Evolutionary conservation across 2,888 invertebrate genomes (phyloP), one percentile per base, ranked within the genome.

Genomic region (Tineola bisselliella): DNA sequence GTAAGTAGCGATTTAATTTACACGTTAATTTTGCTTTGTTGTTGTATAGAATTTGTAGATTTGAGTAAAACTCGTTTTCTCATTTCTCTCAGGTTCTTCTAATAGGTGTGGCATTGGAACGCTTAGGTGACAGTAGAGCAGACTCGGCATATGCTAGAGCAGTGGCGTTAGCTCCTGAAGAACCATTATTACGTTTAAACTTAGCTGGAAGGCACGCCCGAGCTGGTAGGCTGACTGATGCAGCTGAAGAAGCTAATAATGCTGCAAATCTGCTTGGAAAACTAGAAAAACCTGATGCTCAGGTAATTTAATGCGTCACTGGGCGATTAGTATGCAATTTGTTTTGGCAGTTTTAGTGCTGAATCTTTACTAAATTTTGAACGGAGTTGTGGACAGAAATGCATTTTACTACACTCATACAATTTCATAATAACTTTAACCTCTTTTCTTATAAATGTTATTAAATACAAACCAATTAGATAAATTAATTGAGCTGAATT

Each of bases 61-160:
- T n/a, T n/a, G n/a, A n/a, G n/a, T n/a, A n/a, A n/a, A n/a, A n/a
- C n/a, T n/a, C n/a, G n/a, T 25, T 25, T 4, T 4, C 6, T 4
- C 11, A 38, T 38, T 38, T 10, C 10, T 19, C 61, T 59, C 65
- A 87, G 86, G 78, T 87, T 0, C 69, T 87, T 0, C 69, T 87
- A 11, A 79, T 87, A 68, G 84, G 74, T 12, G 75, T 86, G 62
- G 76, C 83, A 0, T 64, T 87, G 31, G 86, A 87, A 64, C 79
- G 79, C 0, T 67, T 87, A 0, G 78, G 75, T 0, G 86, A 87
- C 65, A 69, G 66, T 3, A 72, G 87, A 10, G 73, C 84, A 0
- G 87, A 86, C 44, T 73, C 84, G 0, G 87, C 84, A 1, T 87
- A 78, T 62, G 65, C 68, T 0, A 69, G 81, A 8, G 86, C 87